A percentile compares a stretch with the other conserved stretches of the same genome.
These are phyloP conservation scores for Atrichornis clamosus DNA, from an alignment of 2,113 vertebrate species.

Conservation along the genomic window DNA sequence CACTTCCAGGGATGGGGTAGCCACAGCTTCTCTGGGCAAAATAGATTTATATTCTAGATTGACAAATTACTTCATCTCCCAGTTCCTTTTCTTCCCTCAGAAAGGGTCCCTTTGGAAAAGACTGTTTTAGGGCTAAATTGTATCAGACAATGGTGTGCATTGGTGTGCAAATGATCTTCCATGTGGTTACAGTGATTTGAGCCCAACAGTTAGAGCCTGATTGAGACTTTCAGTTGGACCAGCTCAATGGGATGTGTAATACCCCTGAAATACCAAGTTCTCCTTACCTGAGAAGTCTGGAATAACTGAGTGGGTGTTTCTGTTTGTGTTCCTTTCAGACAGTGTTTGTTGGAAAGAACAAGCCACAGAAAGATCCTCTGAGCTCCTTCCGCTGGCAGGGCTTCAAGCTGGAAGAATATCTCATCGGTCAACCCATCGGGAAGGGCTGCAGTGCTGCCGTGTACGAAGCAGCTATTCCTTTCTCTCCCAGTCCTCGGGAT, in stretches of 20 bases:
- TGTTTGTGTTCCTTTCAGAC: constrained; percentile 65
- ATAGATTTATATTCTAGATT: background rate
- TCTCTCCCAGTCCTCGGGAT: background rate
- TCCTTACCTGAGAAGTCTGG: accelerated
- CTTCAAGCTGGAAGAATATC: constrained; percentile 88
- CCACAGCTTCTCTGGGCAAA: background rate
- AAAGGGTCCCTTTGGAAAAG: background rate
- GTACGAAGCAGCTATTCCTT: constrained; percentile 81
- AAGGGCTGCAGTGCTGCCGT: constrained; percentile 89
- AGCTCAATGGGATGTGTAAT: accelerated
- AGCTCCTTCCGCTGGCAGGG: constrained; percentile 73
- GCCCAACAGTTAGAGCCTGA: background rate
- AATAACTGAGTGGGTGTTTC: accelerated
- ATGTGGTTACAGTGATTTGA: background rate
- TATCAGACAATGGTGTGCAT: background rate
- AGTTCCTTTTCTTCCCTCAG: accelerated
- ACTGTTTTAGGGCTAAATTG: accelerated
- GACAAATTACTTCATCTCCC: background rate
- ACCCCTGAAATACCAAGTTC: background rate
- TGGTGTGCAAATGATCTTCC: background rate
- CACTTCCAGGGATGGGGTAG: background rate
- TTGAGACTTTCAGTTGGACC: background rate
- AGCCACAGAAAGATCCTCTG: constrained; percentile 69
- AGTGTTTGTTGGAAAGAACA: constrained; percentile 80
- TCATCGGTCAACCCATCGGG: constrained; percentile 85